phyloP scores from a whole-genome alignment of 2,888 invertebrate species.

The Iphiclides podalirius region DNA sequence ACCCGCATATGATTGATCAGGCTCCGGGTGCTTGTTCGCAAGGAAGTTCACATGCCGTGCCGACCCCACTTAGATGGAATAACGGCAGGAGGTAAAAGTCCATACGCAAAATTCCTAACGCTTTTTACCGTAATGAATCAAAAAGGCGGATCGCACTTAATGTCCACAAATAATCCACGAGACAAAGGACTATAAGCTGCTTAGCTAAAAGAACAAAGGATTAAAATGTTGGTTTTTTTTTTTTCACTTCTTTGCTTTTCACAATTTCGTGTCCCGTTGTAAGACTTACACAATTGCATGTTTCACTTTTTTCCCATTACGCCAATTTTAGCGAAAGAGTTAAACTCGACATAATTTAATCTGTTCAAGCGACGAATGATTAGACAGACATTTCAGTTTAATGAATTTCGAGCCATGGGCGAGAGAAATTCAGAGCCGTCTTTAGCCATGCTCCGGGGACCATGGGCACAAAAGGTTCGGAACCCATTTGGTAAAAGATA shows the following conservation, averaged over 20 bases:
- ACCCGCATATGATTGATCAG: too few species aligned
- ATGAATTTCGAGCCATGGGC: neutral
- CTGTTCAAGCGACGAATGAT: neutral
- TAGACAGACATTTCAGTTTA: neutral
- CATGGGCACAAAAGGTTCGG: too few species aligned
- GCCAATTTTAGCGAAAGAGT: slow-evolving; percentile 1
- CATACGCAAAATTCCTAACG: too few species aligned
- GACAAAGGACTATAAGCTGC: neutral
- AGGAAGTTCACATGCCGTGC: too few species aligned
- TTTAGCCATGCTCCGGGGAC: too few species aligned
- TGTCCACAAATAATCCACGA: neutral
- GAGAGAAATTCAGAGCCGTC: too few species aligned
- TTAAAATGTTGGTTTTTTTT: slow-evolving; percentile 6
- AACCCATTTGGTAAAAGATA: too few species aligned
- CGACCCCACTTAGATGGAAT: too few species aligned
- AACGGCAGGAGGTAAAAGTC: too few species aligned
- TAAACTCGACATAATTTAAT: slow-evolving; percentile 1
- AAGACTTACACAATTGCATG: slow-evolving; percentile 2
- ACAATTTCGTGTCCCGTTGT: neutral
- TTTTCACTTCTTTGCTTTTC: neutral
- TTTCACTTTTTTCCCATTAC: neutral
- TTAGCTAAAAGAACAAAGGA: slow-evolving; percentile 9
- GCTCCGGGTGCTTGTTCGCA: too few species aligned
- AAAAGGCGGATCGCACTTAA: neutral
- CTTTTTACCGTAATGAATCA: neutral